Evolutionary conservation across 2,797 vertebrate genomes (phyloP).

Genomic region (Momotus momota): DNA sequence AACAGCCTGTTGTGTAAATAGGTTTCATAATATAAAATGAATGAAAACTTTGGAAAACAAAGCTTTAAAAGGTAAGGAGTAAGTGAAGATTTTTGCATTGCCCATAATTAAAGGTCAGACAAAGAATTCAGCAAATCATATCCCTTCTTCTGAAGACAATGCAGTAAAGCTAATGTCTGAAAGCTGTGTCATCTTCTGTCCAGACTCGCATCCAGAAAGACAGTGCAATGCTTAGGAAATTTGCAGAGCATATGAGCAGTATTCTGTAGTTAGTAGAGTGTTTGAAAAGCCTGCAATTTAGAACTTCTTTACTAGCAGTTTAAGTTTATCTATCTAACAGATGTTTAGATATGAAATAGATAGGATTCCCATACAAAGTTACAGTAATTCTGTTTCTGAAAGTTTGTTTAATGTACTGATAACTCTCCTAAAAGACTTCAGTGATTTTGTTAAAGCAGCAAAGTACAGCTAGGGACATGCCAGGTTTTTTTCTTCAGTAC

Average conservation of each 20-base stretch:
- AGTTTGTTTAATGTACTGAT: background rate
- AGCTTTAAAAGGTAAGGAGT: background rate
- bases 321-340: background rate
- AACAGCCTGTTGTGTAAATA: slow-evolving; percentile 33
- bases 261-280: background rate
- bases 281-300: background rate
- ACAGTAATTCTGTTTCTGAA: background rate
- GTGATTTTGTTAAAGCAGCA: background rate
- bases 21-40: background rate
- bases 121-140: background rate
- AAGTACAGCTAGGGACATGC: background rate
- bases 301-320: background rate
- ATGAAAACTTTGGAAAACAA: background rate
- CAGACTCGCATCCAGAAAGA: background rate
- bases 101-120: background rate
- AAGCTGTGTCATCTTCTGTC: background rate
- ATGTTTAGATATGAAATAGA: background rate
- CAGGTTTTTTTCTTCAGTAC: background rate
- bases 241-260: background rate
- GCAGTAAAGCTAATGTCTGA: background rate
- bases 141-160: background rate
- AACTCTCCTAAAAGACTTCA: background rate
- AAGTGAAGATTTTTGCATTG: background rate
- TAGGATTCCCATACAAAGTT: background rate
- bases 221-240: background rate